Base-by-base conservation (phyloP, 1,140 invertebrate species). In the Papilio helenus region DNA sequence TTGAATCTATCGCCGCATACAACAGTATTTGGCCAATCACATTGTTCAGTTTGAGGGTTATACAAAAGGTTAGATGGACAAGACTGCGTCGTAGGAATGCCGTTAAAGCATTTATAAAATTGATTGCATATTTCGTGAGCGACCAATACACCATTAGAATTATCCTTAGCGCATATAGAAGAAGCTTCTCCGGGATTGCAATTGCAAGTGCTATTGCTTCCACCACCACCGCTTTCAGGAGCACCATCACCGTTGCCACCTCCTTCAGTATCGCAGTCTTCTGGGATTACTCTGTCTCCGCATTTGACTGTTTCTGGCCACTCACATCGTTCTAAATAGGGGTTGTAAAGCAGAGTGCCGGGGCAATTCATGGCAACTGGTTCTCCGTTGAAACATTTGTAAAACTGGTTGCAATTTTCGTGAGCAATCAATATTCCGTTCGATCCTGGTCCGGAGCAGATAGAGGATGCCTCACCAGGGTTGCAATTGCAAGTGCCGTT, bases 21-120 rank as follows among this genome's bases (percentile, higher is more conserved):
- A 7, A 98, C 95, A 82, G 95, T 90, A 76, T 95, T 80, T 34
- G 96, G 90, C 95, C 96, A 95, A 84, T 97, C 95, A 89, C 97
- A 95, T 81, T 95, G 89, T 90, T 95, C 90, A 20, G 85, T 83
- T 55, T 92, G 72, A 72, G 96, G 92, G 87, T 96, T 96, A 81
- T 95, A 97, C 82, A 96, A 86, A 79, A 95, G 94, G 23, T 72
- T 68, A 29, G 61, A 68, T 68, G 61, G n/a, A 61, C 87, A 89
- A 14, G 29, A 42, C 8, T 80, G 1, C 0, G 77, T 72, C 7
- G 85, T 72, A 1, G 87, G 87, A 51, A 44, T 0, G 1, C 85
- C 83, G 12, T 84, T 20, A 12, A 68, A n/a, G 23, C 87, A 89
- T 51, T 73, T 84, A 46, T 89, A 87, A 58, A 85, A 89, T 39